phyloP scores from a whole-genome alignment of 2,888 invertebrate species.

The Lasioglossum villosulum region DNA sequence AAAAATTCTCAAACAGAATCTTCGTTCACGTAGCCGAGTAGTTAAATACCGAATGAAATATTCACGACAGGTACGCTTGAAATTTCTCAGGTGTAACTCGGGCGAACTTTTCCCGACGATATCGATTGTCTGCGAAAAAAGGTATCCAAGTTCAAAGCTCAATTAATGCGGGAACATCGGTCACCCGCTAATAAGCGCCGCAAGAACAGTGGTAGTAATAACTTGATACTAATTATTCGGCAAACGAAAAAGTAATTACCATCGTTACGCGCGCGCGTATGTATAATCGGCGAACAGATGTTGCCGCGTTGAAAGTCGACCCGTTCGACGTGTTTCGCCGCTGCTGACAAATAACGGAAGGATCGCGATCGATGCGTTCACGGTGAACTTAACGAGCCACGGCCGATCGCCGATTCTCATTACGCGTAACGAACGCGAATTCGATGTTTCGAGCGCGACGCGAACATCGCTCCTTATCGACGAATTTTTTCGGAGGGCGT shows the following conservation, averaged over 20 bases:
- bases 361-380: conserved; percentile 52
- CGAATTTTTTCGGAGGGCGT: neutral
- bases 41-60: conserved; percentile 4
- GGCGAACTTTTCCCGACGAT: neutral
- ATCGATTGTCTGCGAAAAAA: neutral
- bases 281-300: conserved; percentile 58
- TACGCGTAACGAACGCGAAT: conserved; percentile 51
- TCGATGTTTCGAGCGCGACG: conserved; percentile 1
- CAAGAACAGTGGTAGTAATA: conserved; percentile 47
- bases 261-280: conserved; percentile 45
- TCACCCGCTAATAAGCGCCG: conserved; percentile 29
- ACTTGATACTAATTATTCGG: conserved; percentile 49
- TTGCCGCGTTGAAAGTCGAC: conserved; percentile 52
- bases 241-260: conserved; percentile 59
- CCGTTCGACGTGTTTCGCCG: conserved; percentile 42
- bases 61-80: neutral
- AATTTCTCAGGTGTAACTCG: neutral
- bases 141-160: conserved; percentile 12
- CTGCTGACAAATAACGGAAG: conserved; percentile 66
- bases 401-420: conserved; percentile 48
- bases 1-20: neutral
- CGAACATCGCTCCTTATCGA: neutral
- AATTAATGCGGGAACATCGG: conserved; percentile 36
- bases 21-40: neutral
- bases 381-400: conserved; percentile 57